A percentile compares a stretch with the other conserved stretches of the same genome.
phyloP scores from a whole-genome alignment of 2,113 vertebrate species.

The Myocastor coypus region DNA sequence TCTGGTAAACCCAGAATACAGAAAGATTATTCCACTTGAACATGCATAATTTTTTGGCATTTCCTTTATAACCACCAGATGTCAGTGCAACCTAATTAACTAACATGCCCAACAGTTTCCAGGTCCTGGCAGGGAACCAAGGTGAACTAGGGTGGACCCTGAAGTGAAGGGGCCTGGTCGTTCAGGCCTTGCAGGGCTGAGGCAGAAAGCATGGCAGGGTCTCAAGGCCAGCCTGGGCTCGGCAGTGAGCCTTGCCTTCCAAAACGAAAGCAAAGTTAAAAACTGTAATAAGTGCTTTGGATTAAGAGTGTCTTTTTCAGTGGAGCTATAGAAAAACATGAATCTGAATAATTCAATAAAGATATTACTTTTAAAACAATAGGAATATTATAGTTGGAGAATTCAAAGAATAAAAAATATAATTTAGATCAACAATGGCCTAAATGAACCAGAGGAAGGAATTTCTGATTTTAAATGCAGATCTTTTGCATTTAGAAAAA shows the following conservation, averaged over 20 bases:
- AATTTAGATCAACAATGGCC: neutral
- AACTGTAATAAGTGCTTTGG: conserved; percentile 29
- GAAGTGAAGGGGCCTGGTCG: neutral
- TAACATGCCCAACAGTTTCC: neutral
- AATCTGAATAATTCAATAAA: neutral
- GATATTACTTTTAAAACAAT: neutral
- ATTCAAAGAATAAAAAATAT: neutral
- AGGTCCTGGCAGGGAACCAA: neutral
- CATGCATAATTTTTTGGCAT: neutral
- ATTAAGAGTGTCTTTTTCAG: conserved; percentile 40
- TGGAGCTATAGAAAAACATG: neutral
- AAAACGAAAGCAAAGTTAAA: conserved; percentile 33
- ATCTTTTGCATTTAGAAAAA: neutral
- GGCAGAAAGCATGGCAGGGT: no score
- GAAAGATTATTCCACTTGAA: neutral
- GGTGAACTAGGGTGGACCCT: conserved; percentile 42
- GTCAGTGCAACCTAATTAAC: conserved; percentile 71
- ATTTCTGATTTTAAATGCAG: neutral
- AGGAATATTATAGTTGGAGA: neutral
- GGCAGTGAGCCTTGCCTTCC: neutral
- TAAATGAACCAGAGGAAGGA: neutral
- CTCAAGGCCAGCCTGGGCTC: neutral
- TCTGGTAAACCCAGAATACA: neutral
- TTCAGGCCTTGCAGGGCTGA: neutral
- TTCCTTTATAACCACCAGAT: conserved; percentile 72